Conservation (phyloP, 1,140 invertebrate species). For the Dolichoris vasculosae region DNA sequence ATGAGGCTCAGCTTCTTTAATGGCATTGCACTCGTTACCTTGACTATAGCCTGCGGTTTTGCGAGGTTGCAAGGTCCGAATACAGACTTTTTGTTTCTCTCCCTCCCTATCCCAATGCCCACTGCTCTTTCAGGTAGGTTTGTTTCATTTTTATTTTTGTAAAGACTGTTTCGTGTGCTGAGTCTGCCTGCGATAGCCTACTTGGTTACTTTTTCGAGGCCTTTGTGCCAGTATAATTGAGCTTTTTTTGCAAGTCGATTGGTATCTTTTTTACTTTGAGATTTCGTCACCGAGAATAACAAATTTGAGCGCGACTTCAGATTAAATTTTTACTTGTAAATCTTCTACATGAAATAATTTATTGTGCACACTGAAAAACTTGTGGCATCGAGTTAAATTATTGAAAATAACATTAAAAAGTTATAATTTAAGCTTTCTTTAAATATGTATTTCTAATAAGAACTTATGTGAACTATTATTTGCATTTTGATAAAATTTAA, state of each 20-base stretch:
- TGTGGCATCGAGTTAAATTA: too few relatives aligned
- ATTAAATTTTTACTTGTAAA: neutral
- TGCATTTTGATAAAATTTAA: too few relatives aligned
- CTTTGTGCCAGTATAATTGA: conserved; percentile 41
- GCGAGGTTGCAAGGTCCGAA: conserved; percentile 48
- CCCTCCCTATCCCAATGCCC: neutral
- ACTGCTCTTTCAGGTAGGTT: conserved; percentile 5
- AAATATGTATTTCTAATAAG: too few relatives aligned
- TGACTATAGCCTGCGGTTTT: conserved; percentile 52
- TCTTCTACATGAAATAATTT: neutral
- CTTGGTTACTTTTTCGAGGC: conserved; percentile 23
- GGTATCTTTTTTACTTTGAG: neutral
- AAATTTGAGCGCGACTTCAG: neutral
- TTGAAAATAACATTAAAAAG: too few relatives aligned
- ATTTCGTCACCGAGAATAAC: conserved; percentile 5
- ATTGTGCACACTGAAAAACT: too few relatives aligned
- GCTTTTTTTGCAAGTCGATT: conserved; percentile 42
- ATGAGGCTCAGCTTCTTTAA: conserved; percentile 33
- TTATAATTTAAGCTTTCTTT: too few relatives aligned
- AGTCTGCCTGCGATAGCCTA: neutral
- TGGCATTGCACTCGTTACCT: conserved; percentile 55
- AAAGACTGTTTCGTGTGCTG: conserved; percentile 1
- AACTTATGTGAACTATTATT: too few relatives aligned
- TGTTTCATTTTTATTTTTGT: conserved; percentile 28
- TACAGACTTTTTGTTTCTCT: conserved; percentile 40